Conservation (phyloP, 2,888 invertebrate genomes). For the Cristatella mucedo region DNA sequence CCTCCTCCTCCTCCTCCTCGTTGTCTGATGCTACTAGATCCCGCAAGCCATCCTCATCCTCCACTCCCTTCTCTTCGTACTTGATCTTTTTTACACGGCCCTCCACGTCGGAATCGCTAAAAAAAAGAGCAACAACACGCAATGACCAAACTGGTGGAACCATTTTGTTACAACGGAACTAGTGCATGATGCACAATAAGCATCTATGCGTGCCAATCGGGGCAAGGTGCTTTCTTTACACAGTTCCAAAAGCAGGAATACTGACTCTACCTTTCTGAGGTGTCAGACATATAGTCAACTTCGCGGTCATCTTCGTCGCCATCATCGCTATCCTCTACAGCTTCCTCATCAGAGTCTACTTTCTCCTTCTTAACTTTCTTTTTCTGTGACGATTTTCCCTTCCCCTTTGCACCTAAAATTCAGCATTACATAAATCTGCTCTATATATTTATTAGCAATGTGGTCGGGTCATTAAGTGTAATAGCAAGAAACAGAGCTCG, state of each 20-base stretch:
- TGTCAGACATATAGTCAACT: slow-evolving; percentile 77
- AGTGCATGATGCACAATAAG: too few relatives aligned
- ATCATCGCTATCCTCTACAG: slow-evolving; percentile 84
- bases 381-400: slow-evolving; percentile 12
- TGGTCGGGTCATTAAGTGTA: too few relatives aligned
- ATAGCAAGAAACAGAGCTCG: too few relatives aligned
- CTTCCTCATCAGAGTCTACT: slow-evolving; percentile 56
- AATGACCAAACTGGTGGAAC: too few relatives aligned
- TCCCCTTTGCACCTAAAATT: slow-evolving; percentile 40
- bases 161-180: too few relatives aligned
- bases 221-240: too few relatives aligned
- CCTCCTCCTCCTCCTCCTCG: slow-evolving; percentile 50
- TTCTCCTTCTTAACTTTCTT: slow-evolving; percentile 51
- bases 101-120: slow-evolving; percentile 20
- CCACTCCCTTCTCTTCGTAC: slow-evolving; percentile 71
- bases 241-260: too few relatives aligned
- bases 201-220: too few relatives aligned
- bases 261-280: slow-evolving; percentile 21
- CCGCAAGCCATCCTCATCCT: slow-evolving; percentile 71
- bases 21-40: slow-evolving; percentile 49
- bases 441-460: too few relatives aligned
- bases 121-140: slow-evolving; percentile 12
- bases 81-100: slow-evolving; percentile 30
- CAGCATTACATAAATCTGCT: too few relatives aligned
- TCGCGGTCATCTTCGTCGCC: slow-evolving; percentile 90